Conservation (phyloP, 2,113 vertebrate species). For the Notothenia rossii region DNA sequence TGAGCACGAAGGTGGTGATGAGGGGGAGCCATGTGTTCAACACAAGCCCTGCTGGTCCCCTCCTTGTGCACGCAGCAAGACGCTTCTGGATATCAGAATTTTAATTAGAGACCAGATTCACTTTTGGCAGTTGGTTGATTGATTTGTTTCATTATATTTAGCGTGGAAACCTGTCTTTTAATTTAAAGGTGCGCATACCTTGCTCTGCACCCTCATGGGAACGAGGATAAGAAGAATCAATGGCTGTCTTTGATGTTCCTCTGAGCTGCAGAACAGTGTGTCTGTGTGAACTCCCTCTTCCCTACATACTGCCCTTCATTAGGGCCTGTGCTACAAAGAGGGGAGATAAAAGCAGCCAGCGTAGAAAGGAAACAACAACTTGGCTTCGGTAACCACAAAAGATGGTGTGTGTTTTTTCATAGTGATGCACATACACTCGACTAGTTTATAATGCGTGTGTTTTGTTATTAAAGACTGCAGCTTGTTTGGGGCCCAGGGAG, state of each 20-base stretch:
- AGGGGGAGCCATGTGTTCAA: slow-evolving; percentile 55
- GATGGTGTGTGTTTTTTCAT: slow-evolving; percentile 29
- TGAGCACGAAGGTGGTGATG: slow-evolving; percentile 58
- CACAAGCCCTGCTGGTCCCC: slow-evolving; percentile 34
- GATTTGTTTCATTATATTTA: slow-evolving; percentile 56
- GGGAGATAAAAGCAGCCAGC: slow-evolving; percentile 69
- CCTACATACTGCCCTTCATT: slow-evolving; percentile 70
- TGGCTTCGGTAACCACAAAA: slow-evolving; percentile 63
- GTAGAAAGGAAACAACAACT: slow-evolving; percentile 72
- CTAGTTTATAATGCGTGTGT: slow-evolving; percentile 30
- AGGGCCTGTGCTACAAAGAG: slow-evolving; percentile 65
- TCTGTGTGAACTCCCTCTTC: slow-evolving; percentile 61
- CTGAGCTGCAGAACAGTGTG: slow-evolving; percentile 45
- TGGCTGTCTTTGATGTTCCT: slow-evolving; percentile 72
- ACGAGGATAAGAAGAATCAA: slow-evolving; percentile 60
- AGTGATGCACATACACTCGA: slow-evolving; percentile 9
- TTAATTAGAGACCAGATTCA: slow-evolving; percentile 59
- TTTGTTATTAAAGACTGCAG: slow-evolving; percentile 75
- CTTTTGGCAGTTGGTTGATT: slow-evolving; percentile 51
- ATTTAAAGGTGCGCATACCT: slow-evolving; percentile 63
- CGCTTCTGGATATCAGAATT: slow-evolving; percentile 38
- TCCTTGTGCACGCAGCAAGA: slow-evolving; percentile 50
- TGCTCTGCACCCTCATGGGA: slow-evolving; percentile 48
- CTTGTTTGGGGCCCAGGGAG: slow-evolving; percentile 64
- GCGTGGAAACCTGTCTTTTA: slow-evolving; percentile 40